Conservation (phyloP, 2,888 invertebrate species). For the Melinaea marsaeus region DNA sequence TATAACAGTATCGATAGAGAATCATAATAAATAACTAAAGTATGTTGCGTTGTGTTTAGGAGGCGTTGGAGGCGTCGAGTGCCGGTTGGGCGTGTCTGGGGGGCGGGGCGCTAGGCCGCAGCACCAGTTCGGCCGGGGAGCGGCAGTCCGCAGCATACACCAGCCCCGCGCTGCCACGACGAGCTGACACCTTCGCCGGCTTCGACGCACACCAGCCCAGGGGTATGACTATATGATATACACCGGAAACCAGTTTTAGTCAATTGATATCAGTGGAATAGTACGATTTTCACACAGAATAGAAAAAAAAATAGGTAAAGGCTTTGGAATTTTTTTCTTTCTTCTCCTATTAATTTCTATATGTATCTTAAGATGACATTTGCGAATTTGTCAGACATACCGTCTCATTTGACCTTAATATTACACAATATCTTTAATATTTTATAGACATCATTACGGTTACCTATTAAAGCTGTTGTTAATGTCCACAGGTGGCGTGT, state of each 20-base stretch:
- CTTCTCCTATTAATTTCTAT: too few species aligned
- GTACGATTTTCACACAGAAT: too few species aligned
- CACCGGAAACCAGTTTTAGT: background rate
- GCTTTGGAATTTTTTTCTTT: too few species aligned
- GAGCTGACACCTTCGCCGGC: conserved; percentile 97
- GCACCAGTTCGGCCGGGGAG: conserved; percentile 96
- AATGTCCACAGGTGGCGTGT: conserved; percentile 18
- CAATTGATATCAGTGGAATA: background rate
- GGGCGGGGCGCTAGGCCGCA: conserved; percentile 89
- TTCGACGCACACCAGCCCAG: conserved; percentile 81
- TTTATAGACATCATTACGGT: too few species aligned
- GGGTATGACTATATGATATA: conserved; percentile 32
- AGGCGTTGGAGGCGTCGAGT: conserved; percentile 86
- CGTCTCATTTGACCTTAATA: too few species aligned
- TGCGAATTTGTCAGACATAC: too few species aligned
- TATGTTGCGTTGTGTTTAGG: conserved; percentile 58
- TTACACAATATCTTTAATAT: too few species aligned
- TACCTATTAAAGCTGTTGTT: too few species aligned
- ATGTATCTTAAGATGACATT: too few species aligned
- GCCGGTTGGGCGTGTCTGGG: conserved; percentile 40
- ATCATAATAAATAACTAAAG: too few species aligned
- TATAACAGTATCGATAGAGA: too few species aligned
- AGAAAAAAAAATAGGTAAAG: too few species aligned
- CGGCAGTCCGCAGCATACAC: conserved; percentile 89
- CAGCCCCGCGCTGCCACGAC: conserved; percentile 90